These are phyloP conservation scores for Colistium nudipinnis DNA, from an alignment of 2,113 vertebrate genomes.

Conservation along the genomic window DNA sequence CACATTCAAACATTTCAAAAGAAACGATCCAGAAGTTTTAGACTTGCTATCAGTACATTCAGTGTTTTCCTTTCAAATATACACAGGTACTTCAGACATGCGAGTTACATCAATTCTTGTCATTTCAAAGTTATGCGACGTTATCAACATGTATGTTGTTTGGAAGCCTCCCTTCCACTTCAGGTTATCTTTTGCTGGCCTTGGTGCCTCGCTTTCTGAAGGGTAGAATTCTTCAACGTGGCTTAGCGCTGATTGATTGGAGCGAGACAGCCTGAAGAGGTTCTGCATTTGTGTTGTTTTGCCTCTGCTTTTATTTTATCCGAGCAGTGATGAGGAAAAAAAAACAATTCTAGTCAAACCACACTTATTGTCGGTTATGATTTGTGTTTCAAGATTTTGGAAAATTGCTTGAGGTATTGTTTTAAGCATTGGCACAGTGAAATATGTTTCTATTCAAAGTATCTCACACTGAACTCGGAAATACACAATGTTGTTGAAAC, in stretches of 20 bases:
- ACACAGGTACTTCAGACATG: neutral
- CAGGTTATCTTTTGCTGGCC: slow-evolving; percentile 9
- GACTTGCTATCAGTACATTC: neutral
- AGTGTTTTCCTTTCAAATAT: neutral
- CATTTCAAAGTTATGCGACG: neutral
- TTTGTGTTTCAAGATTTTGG: no score
- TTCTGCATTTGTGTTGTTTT: slow-evolving; percentile 11
- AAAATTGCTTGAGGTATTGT: neutral
- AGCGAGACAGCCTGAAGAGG: slow-evolving; percentile 10
- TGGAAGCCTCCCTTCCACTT: slow-evolving; percentile 1
- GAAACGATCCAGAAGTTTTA: neutral
- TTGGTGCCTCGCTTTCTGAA: slow-evolving; percentile 28
- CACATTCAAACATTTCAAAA: neutral
- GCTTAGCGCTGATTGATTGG: slow-evolving; percentile 26
- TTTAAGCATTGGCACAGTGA: slow-evolving; percentile 10
- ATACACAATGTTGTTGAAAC: slow-evolving; percentile 23
- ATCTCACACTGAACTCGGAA: slow-evolving; percentile 25
- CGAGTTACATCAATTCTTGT: neutral
- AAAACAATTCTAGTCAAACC: neutral
- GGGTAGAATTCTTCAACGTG: slow-evolving; percentile 4
- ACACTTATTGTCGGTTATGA: neutral
- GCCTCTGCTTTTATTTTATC: slow-evolving; percentile 12
- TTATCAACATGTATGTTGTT: neutral
- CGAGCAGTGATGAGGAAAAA: neutral
- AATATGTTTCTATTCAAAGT: slow-evolving; percentile 21